Conservation (phyloP, 2,797 vertebrate species). For the Etheostoma perlongum region DNA sequence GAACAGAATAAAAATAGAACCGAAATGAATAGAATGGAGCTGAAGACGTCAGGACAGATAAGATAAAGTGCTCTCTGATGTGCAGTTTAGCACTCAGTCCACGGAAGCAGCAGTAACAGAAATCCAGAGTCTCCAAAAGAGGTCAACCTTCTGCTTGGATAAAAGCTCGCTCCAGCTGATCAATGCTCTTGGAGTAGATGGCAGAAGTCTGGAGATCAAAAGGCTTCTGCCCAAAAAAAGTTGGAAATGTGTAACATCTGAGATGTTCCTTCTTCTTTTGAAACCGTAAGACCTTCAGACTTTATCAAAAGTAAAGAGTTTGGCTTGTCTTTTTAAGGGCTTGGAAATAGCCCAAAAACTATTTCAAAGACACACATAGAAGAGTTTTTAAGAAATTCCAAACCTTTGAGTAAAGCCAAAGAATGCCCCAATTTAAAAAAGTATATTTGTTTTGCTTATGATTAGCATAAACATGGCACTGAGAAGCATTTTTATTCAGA, state of each 20-base stretch:
- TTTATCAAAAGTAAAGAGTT: conserved; percentile 54
- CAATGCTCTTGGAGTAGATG: conserved; percentile 45
- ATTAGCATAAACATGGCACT: conserved; percentile 4
- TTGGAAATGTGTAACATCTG: conserved; percentile 60
- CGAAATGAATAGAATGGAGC: neutral
- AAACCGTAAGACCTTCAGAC: conserved; percentile 51
- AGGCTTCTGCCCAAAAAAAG: conserved; percentile 41
- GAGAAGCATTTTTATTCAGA: conserved; percentile 1
- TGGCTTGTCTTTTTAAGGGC: conserved; percentile 54
- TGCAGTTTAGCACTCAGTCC: conserved; percentile 34
- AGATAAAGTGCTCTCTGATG: conserved; percentile 41
- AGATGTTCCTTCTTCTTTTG: conserved; percentile 36
- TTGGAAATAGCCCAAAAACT: conserved; percentile 26
- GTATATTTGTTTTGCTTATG: conserved; percentile 5
- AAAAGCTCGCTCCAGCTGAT: conserved; percentile 60
- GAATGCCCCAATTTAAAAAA: conserved; percentile 12
- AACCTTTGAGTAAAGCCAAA: conserved; percentile 10
- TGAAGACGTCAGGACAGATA: conserved; percentile 12
- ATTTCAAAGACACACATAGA: conserved; percentile 32
- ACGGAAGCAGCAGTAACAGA: conserved; percentile 37
- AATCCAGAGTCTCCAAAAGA: conserved; percentile 43
- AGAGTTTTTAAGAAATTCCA: conserved; percentile 34
- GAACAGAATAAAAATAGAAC: conserved; percentile 17
- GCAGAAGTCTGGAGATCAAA: conserved; percentile 58
- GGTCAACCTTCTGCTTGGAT: conserved; percentile 62